Base-by-base conservation (phyloP, 1,140 invertebrate species). In the Theocolax elegans region DNA sequence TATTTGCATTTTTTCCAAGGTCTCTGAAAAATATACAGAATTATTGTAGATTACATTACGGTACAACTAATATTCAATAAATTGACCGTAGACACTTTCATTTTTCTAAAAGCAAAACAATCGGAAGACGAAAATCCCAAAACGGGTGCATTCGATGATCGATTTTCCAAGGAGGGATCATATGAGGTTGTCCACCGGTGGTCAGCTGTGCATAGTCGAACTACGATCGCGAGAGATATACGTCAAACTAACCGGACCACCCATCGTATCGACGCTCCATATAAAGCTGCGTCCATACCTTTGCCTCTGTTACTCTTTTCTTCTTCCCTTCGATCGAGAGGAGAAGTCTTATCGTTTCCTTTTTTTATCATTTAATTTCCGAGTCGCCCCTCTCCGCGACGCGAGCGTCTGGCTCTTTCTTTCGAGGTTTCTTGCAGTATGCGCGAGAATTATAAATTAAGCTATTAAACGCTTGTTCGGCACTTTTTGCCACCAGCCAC, bases 261-360 rank as follows among this genome's bases (percentile, higher is more conserved):
- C 83, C 82, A 85, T 80, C 76, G 76, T 77, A 84, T 76, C 78
- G 75, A 80, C 77, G 79, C 77, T 83, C 83, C 83, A 82, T 84
- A 84, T 84, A 83, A 82, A 82, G 78, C 76, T 76, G 77, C 75
- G 58, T 54, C 21, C 44, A 17, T 65, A 51, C 72, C 67, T 67
- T 67, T 65, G 67, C 68, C 65, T 53, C 67, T 58, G 73, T 72
- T 72, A 72, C 72, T 63, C 48, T 67, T 59, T 68, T 38, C 67
- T 69, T 68, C 72, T 71, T 75, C 75, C 62, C 12, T 27, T 4
- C 19, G n/a, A n/a, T n/a, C n/a, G n/a, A n/a, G n/a, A n/a, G n/a
- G n/a, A n/a, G n/a, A n/a, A n/a, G n/a, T 40, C 49, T 44, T 29
- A 4, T 17, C 40, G 9, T 44, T 19, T 48, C 53, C 49, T 68